Base-by-base conservation (phyloP, 2,797 vertebrate species). In the Sebastolobus alascanus region DNA sequence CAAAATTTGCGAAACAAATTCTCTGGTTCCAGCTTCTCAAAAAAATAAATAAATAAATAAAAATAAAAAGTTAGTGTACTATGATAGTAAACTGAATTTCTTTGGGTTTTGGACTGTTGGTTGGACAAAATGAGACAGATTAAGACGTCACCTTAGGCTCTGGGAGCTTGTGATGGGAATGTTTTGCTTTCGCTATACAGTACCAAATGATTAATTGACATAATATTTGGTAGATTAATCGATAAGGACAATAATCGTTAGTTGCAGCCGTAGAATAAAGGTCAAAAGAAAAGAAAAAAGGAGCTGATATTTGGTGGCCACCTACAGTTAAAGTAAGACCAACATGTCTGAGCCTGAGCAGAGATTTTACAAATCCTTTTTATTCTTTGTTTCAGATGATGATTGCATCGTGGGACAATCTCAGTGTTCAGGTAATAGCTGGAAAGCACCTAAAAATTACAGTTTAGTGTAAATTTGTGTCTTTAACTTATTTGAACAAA, bases 371-470 rank as follows among this genome's bases (percentile, higher is more conserved):
- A 84, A 82, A 80, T 73, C 60, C 69, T 58, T 59, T 50, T 35
- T 40, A 55, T 69, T 79, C 65, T 71, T 80, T 73, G 77, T 79
- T 84, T 84, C 38, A 76, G 13, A 43, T 55, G 40, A 73, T 18
- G 56, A 68, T 63, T 86, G 75, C 69, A 73, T 75, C 60, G 59
- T 12, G 54, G 25, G 58, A 14, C 55, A 76, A 67, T 43, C 31
- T 63, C 61, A 27, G n/a, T 25, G 75, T 68, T 84, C 68, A 55
- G n/a, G 6, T n/a, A 35, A 46, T 5, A 4, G 18, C 73, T 75
- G 82, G 71, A 82, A 89, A 90, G 81, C 8, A 83, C 75, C 70
- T 20, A 63, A 54, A 66, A 85, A 84, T 87, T 63, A 90, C 64
- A 80, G 87, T 84, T 87, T 87, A 59, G 27, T 5, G 31, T 59